A percentile compares a stretch with the other conserved stretches of the same genome.
Conservation (phyloP, 2,888 invertebrate genomes). For the Drosophila anomalata region DNA sequence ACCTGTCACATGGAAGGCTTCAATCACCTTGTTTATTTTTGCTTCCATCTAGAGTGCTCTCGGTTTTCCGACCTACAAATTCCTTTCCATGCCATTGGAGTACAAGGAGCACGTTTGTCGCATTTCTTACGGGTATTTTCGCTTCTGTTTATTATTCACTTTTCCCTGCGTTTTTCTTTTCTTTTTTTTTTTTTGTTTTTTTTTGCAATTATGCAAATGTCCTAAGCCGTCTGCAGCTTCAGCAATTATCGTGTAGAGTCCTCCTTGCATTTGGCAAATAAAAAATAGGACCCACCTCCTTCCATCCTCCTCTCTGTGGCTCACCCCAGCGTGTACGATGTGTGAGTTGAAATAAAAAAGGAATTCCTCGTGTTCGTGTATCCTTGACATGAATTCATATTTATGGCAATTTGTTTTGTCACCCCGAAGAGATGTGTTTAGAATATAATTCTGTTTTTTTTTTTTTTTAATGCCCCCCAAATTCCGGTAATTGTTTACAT, state of each 20-base stretch:
- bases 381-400: slow-evolving; percentile 31
- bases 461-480: not conserved
- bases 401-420: slow-evolving; percentile 26
- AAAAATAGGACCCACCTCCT: not conserved
- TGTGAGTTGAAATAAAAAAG: slow-evolving; percentile 9
- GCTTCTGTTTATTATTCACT: slow-evolving; percentile 31
- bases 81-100: slow-evolving; percentile 18
- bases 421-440: not conserved
- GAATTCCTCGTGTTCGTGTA: not conserved
- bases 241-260: slow-evolving; percentile 15
- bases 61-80: not conserved
- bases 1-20: slow-evolving; percentile 9
- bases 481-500: slow-evolving; percentile 23
- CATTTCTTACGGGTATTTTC: slow-evolving; percentile 32
- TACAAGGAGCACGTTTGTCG: slow-evolving; percentile 16
- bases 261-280: slow-evolving; percentile 7
- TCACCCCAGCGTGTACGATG: not conserved
- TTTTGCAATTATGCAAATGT: slow-evolving; percentile 30
- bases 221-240: slow-evolving; percentile 23
- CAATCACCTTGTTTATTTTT: not conserved
- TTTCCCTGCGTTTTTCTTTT: not conserved
- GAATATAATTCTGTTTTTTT: not conserved
- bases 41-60: not conserved
- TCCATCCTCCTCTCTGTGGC: not conserved
- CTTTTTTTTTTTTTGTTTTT: not conserved